phyloP scores from a whole-genome alignment of 2,113 vertebrate genomes.

The Antidorcas marsupialis region DNA sequence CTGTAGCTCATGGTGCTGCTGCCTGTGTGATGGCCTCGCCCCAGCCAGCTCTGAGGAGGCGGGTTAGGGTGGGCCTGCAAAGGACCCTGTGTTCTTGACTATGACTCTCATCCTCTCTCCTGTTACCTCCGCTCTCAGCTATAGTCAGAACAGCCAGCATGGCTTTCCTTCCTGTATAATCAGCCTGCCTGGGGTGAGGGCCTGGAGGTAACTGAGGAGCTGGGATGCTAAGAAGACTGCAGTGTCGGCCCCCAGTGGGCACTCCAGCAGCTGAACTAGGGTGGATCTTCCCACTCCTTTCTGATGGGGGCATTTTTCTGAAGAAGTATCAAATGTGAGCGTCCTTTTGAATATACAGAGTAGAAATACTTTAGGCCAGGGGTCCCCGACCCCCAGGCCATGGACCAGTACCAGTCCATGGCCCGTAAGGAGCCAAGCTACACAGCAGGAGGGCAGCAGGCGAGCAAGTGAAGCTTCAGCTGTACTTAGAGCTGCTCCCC shows the following conservation, averaged over 20 bases:
- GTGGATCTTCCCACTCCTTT: neutral
- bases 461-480: neutral
- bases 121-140: neutral
- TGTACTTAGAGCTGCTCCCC: neutral
- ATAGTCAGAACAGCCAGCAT: neutral
- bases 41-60: neutral
- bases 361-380: neutral
- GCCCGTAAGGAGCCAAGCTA: neutral
- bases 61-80: neutral
- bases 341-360: no score
- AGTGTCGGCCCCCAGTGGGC: neutral
- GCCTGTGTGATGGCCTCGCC: neutral
- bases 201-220: neutral
- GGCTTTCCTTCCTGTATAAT: neutral
- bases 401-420: neutral
- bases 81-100: neutral
- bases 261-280: neutral
- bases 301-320: neutral
- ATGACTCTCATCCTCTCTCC: neutral
- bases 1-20: accelerated
- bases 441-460: neutral
- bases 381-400: neutral
- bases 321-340: neutral
- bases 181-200: neutral
- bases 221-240: neutral